Percentiles rank a stretch among this genome's conserved stretches.
Conservation (phyloP, 2,797 vertebrate species). For the Choloepus didactylus region DNA sequence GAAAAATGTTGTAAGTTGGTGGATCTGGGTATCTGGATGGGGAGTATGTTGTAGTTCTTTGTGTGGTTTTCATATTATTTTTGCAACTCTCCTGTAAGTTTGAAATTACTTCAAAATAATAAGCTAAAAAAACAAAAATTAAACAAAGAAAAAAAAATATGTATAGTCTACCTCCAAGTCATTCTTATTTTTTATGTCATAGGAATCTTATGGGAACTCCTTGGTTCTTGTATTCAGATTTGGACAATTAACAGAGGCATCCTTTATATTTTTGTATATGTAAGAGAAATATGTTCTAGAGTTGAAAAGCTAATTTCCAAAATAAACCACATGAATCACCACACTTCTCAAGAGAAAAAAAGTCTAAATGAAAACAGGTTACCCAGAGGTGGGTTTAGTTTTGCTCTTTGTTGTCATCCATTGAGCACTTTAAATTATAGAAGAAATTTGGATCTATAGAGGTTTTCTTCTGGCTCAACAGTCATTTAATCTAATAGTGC, state of each 20-base stretch:
- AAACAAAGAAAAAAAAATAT: neutral
- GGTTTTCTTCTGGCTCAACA: neutral
- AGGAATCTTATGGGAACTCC: neutral
- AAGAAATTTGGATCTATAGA: slow-evolving; percentile 8
- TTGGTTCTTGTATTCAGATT: slow-evolving; percentile 14
- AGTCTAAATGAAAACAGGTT: neutral
- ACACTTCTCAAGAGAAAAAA: slow-evolving; percentile 19
- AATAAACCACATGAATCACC: slow-evolving; percentile 9
- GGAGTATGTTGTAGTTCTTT: no score
- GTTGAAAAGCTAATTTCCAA: slow-evolving; percentile 51
- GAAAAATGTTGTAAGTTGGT: no score
- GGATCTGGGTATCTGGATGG: no score
- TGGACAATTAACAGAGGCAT: neutral
- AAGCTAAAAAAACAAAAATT: neutral
- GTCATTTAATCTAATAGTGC: neutral
- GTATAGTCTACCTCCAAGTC: neutral
- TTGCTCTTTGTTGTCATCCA: slow-evolving; percentile 9
- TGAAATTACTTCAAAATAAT: no score
- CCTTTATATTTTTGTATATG: neutral
- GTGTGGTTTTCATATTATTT: no score
- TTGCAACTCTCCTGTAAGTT: no score
- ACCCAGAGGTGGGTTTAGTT: slow-evolving; percentile 1
- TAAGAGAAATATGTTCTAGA: slow-evolving; percentile 26
- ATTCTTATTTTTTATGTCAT: slow-evolving; percentile 46
- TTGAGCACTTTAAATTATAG: slow-evolving; percentile 6